phyloP scores from a whole-genome alignment of 2,113 vertebrate species.

The Scytalopus superciliaris region DNA sequence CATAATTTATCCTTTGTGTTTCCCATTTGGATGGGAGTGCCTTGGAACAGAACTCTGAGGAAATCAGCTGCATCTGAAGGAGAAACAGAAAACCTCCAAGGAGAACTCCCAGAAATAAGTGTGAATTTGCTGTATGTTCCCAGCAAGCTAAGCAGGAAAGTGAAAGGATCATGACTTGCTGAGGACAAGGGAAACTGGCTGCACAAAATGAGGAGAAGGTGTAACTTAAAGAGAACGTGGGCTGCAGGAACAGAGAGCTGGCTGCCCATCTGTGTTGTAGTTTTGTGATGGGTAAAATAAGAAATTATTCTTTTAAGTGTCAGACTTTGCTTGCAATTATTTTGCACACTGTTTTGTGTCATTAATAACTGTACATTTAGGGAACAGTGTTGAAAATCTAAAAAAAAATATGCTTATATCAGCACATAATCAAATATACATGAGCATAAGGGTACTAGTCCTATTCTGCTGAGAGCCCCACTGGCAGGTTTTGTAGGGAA shows the following conservation, averaged over 20 bases:
- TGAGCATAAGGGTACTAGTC: not conserved
- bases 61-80: not conserved
- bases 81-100: not conserved
- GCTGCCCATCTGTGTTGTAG: not conserved
- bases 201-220: not conserved
- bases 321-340: not conserved
- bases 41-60: not conserved
- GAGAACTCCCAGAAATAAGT: not conserved
- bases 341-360: not conserved
- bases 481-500: not conserved
- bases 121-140: not conserved
- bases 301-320: not conserved
- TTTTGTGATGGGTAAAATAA: not conserved
- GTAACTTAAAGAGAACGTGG: not conserved
- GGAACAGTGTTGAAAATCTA: not conserved
- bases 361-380: not conserved
- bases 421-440: not conserved
- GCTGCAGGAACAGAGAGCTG: not conserved
- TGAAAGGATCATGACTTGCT: not conserved
- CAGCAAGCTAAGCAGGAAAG: not conserved
- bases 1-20: fast-evolving
- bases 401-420: not conserved
- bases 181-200: not conserved
- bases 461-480: not conserved
- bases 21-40: not conserved